phyloP scores from a whole-genome alignment of 1,140 invertebrate genomes.

The Leptopilina clavipes region DNA sequence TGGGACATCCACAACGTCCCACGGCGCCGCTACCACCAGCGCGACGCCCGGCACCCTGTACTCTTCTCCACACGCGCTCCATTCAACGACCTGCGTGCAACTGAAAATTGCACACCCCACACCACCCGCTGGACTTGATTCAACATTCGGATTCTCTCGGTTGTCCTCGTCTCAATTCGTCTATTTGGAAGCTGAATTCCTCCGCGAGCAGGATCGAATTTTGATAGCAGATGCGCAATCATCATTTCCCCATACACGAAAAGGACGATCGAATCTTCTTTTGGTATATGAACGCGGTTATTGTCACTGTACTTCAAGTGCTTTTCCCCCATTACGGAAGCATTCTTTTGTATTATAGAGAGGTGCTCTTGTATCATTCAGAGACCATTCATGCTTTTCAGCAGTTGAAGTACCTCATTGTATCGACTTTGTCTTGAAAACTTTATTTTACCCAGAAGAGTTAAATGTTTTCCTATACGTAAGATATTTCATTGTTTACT shows the following conservation, averaged over 20 bases:
- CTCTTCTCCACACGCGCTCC: slow-evolving; percentile 76
- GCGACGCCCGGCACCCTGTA: slow-evolving; percentile 69
- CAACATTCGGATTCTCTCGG: not conserved
- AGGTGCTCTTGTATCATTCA: not conserved
- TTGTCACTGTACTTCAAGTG: too few species aligned
- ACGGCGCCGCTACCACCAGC: slow-evolving; percentile 57
- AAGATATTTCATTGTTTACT: too few species aligned
- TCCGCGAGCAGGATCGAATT: slow-evolving; percentile 6
- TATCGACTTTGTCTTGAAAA: too few species aligned
- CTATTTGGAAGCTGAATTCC: slow-evolving; percentile 3
- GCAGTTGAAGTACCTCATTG: too few species aligned
- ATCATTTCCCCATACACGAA: not conserved
- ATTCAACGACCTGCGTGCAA: slow-evolving; percentile 82
- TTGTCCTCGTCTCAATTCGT: not conserved
- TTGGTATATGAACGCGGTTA: too few species aligned
- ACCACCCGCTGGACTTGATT: not conserved
- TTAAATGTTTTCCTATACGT: too few species aligned
- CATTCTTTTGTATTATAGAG: too few species aligned
- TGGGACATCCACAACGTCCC: slow-evolving; percentile 65
- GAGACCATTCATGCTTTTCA: slow-evolving; percentile 1
- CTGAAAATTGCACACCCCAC: slow-evolving; percentile 57
- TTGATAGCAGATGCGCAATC: slow-evolving; percentile 28
- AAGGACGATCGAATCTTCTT: too few species aligned
- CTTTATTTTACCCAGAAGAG: too few species aligned
- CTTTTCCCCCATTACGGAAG: too few species aligned